Base-by-base conservation (phyloP, 37 sponge, comb jelly and placozoan species). In the Dysidea cf. avara region DNA sequence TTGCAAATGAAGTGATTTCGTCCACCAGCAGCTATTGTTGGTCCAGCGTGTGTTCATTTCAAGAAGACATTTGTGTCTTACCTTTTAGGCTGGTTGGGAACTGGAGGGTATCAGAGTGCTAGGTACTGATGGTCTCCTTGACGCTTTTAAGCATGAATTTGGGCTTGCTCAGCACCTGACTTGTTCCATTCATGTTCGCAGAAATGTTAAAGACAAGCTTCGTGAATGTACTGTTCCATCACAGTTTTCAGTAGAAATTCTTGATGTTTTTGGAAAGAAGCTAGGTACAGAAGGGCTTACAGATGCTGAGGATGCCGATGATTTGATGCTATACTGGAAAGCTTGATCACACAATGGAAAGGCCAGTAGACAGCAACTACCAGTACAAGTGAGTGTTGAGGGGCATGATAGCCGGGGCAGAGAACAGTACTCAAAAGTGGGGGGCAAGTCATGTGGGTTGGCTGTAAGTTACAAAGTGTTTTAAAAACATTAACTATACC, bases 61-160 rank as follows among this genome's bases (percentile, higher is more conserved):
- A 53, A 55, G 53, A 76, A 76, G 24, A 46, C 76, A 2, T 83
- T 83, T 47, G 28, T 55, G 0, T 69, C 84, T 39, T 83, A 76
- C 65, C 53, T 83, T 58, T 83, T 18, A 72, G 71, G n/a, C 1
- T 83, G 18, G 74, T 61, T 29, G 61, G 20, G 30, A 83, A 17
- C 71, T 83, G 50, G 65, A 75, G 52, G 65, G 74, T 46, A 74
- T 73, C 26, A 55, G 81, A 21, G 81, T 56, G 26, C 16, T 82
- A 3, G 83, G 75, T 16, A 82, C 75, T 39, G 83, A 82, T 67
- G 75, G 76, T 6, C 56, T 83, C 0, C 17, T 40, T 22, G 66
- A 83, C 69, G 83, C 83, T 0, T 67, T 82, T 26, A 58, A 50
- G 29, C 83, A 82, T 68, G 83, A 82, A 35, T 74, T 74, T 72